These are phyloP conservation scores for Limosa lapponica DNA, from an alignment of 2,797 vertebrate genomes.

Conservation along the genomic window DNA sequence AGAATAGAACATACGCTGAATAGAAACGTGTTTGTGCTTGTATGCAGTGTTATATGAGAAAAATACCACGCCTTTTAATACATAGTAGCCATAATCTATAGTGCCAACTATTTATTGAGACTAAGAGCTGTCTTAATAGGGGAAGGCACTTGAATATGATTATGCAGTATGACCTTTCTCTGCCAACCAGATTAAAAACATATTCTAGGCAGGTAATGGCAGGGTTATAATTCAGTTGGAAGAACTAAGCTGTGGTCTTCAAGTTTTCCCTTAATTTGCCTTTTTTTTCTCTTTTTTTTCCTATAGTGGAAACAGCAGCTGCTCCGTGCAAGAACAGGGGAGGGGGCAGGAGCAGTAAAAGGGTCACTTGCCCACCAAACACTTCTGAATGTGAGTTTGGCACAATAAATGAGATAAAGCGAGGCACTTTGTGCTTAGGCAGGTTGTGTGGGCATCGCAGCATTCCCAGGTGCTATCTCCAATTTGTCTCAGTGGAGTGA, in stretches of 20 bases:
- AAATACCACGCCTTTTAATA: neutral
- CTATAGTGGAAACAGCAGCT: neutral
- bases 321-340: neutral
- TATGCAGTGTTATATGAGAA: neutral
- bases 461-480: neutral
- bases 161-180: neutral
- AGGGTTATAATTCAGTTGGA: neutral
- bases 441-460: neutral
- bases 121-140: neutral
- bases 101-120: neutral
- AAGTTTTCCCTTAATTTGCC: neutral
- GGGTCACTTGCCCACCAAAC: neutral
- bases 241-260: neutral
- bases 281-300: neutral
- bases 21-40: neutral
- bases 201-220: neutral
- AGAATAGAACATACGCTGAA: neutral
- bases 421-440: neutral
- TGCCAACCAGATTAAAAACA: neutral
- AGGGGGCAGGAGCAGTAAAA: neutral
- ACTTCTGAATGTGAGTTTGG: rapidly evolving
- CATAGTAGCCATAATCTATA: neutral
- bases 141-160: neutral
- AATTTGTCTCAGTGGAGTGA: rapidly evolving
- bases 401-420: neutral